phyloP scores from a whole-genome alignment of 2,797 vertebrate genomes.

The Orientallactaga sibirica region DNA sequence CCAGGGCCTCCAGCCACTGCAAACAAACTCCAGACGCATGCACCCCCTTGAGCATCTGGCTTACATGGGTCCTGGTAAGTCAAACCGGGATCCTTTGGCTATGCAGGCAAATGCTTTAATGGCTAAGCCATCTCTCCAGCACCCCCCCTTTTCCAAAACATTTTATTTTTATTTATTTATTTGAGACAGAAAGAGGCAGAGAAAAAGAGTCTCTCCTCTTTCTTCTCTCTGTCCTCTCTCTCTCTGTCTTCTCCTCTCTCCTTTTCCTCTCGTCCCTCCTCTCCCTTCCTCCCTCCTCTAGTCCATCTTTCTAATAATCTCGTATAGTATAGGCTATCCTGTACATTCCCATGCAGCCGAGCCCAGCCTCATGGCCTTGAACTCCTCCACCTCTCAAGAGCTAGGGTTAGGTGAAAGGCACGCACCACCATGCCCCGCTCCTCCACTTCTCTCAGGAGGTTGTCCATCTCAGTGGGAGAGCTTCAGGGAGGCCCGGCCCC shows the following conservation, averaged over 20 bases:
- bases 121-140: too few relatives aligned
- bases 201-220: too few relatives aligned
- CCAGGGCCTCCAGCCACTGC: too few relatives aligned
- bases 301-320: background rate
- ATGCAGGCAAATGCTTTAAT: too few relatives aligned
- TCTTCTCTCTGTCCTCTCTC: background rate
- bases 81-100: too few relatives aligned
- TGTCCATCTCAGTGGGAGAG: background rate
- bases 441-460: background rate
- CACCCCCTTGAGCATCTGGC: too few relatives aligned
- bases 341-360: background rate
- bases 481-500: background rate
- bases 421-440: background rate
- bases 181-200: too few relatives aligned
- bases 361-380: too few relatives aligned
- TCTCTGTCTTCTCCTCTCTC: background rate
- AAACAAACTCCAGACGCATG: too few relatives aligned
- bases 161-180: too few relatives aligned
- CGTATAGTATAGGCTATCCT: background rate
- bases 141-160: too few relatives aligned
- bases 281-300: background rate
- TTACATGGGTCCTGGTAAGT: too few relatives aligned
- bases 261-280: background rate
- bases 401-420: background rate
- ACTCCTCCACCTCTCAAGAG: background rate